phyloP scores from a whole-genome alignment of 2,888 invertebrate species.

The Lycaena phlaeas region DNA sequence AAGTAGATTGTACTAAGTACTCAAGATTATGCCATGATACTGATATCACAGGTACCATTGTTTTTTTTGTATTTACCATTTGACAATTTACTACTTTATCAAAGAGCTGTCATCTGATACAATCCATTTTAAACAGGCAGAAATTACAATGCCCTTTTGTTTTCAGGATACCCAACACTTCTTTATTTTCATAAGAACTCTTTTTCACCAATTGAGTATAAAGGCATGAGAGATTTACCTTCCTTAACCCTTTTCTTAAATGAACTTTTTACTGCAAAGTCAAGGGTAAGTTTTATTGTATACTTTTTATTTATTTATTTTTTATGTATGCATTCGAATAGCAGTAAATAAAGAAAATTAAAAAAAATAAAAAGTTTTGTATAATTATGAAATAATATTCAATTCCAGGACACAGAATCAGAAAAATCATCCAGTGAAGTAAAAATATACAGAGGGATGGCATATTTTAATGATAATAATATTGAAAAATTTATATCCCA shows the following conservation, averaged over 20 bases:
- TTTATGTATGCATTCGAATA: too few species aligned
- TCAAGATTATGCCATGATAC: slow-evolving; percentile 79
- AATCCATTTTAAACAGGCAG: too few species aligned
- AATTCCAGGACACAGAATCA: slow-evolving; percentile 25
- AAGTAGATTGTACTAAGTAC: slow-evolving; percentile 85
- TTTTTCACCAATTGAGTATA: slow-evolving; percentile 80
- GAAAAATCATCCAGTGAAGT: slow-evolving; percentile 51
- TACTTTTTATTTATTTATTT: slow-evolving; percentile 5
- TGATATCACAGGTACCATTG: slow-evolving; percentile 77
- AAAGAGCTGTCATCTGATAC: too few species aligned
- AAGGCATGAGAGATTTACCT: slow-evolving; percentile 83
- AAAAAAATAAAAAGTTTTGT: too few species aligned
- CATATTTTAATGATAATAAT: slow-evolving; percentile 82
- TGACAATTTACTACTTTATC: too few species aligned
- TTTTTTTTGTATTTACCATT: too few species aligned
- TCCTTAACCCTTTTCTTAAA: slow-evolving; percentile 84
- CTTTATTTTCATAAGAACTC: slow-evolving; percentile 84
- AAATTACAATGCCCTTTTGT: neutral
- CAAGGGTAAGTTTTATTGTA: slow-evolving; percentile 18
- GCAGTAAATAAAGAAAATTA: too few species aligned
- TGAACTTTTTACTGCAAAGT: slow-evolving; percentile 65
- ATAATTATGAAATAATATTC: neutral
- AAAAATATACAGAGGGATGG: slow-evolving; percentile 74
- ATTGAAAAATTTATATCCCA: slow-evolving; percentile 80
- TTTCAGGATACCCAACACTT: slow-evolving; percentile 76